Conservation (phyloP, 2,113 vertebrate species). For the Willisornis vidua region DNA sequence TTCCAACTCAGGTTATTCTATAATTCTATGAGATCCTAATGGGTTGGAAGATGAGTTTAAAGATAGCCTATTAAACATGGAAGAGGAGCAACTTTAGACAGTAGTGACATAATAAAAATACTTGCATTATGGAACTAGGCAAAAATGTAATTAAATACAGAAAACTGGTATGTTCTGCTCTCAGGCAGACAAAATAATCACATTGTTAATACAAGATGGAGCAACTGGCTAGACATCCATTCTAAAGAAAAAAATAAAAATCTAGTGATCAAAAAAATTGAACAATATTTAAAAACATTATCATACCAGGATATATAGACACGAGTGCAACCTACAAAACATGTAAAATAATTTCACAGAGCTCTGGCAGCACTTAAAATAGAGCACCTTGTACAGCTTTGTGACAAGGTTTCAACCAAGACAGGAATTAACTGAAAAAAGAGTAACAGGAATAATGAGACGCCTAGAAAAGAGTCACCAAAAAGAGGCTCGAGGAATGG, state of each 20-base stretch:
- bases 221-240: neutral
- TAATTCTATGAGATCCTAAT: neutral
- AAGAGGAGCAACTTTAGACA: neutral
- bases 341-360: neutral
- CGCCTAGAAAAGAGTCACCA: neutral
- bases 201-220: neutral
- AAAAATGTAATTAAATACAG: neutral
- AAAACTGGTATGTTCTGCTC: neutral
- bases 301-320: neutral
- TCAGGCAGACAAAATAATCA: neutral
- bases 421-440: neutral
- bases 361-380: neutral
- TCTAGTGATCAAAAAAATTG: neutral
- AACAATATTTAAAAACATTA: neutral
- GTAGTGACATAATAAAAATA: neutral
- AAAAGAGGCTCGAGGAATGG: neutral
- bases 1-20: neutral
- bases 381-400: neutral
- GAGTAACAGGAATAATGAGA: neutral
- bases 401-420: neutral
- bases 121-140: neutral
- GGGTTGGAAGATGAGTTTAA: neutral
- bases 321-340: neutral
- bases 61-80: neutral
- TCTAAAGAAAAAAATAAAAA: neutral